Evolutionary conservation across 2,113 vertebrate species (phyloP).

Genomic region (Irena cyanogastra): DNA sequence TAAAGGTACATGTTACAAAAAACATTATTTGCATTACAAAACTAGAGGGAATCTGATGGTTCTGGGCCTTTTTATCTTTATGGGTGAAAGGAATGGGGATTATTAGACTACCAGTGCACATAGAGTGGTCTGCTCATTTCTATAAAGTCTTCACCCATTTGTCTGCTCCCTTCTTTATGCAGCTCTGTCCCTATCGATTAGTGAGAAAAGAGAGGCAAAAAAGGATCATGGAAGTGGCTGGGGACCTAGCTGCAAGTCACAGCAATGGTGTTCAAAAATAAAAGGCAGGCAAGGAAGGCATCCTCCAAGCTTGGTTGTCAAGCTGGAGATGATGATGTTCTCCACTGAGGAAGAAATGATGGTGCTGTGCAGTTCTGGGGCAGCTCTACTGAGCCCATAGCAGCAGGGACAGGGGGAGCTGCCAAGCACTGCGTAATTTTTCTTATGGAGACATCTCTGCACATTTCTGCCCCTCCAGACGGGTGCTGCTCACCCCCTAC

Average conservation of each 20-base stretch:
- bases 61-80: not conserved
- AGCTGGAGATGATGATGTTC: not conserved
- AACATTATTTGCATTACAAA: not conserved
- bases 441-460: not conserved
- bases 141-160: not conserved
- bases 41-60: not conserved
- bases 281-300: not conserved
- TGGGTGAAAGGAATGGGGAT: not conserved
- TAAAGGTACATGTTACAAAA: too few relatives aligned
- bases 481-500: fast-evolving
- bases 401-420: not conserved
- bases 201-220: not conserved
- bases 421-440: not conserved
- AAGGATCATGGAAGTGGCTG: not conserved
- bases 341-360: not conserved
- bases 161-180: not conserved
- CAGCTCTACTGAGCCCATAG: not conserved
- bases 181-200: not conserved
- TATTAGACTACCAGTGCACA: not conserved
- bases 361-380: not conserved
- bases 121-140: not conserved
- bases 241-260: not conserved
- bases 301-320: not conserved
- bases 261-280: not conserved
- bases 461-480: not conserved